Evolutionary conservation across 35 echinoderm and acorn worm genomes (phyloP).

Genomic region (Apostichopus californicus): DNA sequence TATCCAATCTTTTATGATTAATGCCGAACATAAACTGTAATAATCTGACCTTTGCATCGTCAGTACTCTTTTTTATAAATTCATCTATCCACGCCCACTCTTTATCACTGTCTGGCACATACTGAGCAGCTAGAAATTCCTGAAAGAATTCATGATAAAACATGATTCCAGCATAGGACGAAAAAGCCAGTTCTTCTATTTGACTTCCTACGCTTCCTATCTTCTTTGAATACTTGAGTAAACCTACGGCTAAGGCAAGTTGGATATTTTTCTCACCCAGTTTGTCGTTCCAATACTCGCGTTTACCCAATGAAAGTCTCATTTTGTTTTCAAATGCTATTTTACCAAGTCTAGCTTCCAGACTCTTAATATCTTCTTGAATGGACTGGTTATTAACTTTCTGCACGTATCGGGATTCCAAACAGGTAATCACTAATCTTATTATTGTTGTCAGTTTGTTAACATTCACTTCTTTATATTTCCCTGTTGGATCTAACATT

Average conservation of each 20-base stretch:
- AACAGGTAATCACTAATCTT: neutral
- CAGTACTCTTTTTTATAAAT: neutral
- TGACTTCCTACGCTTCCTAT: neutral
- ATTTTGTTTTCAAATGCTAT: conserved; percentile 6
- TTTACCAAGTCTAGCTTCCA: conserved; percentile 4
- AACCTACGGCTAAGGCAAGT: neutral
- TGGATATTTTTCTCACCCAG: neutral
- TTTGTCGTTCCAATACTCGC: neutral
- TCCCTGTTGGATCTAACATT: neutral
- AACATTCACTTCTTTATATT: neutral
- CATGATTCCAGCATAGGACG: neutral
- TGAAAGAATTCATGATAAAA: conserved; percentile 39
- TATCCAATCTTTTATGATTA: neutral
- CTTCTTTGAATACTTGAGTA: neutral
- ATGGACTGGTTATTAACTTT: neutral
- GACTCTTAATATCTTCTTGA: neutral
- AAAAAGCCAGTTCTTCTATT: conserved; percentile 5
- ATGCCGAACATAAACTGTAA: conserved; percentile 34
- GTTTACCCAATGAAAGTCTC: neutral
- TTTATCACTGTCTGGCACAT: neutral
- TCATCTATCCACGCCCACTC: neutral
- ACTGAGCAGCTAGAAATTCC: conserved; percentile 19
- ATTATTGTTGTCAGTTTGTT: conserved; percentile 22
- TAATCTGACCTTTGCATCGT: neutral
- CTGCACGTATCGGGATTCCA: conserved; percentile 42